Percentiles rank a stretch among this genome's conserved stretches.
Evolutionary conservation across 2,113 vertebrate species (phyloP).

Genomic region (Dinomys branickii): DNA sequence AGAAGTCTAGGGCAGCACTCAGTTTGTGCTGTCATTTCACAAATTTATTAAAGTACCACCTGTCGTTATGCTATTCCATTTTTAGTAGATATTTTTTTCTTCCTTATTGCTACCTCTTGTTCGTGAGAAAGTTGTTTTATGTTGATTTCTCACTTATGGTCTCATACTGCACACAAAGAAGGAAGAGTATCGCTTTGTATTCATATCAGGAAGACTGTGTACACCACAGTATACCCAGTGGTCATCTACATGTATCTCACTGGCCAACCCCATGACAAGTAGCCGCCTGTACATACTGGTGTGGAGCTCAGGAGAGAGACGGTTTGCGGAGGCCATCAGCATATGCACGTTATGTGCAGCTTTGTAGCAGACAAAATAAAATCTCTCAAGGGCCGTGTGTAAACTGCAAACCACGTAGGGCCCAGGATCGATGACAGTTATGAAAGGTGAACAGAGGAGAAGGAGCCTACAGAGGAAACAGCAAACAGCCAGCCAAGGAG

Average conservation of each 20-base stretch:
- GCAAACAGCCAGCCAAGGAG: not conserved
- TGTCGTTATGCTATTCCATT: not conserved
- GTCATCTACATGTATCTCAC: not conserved
- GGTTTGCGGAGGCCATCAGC: not conserved
- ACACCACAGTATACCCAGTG: not conserved
- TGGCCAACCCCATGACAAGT: not conserved
- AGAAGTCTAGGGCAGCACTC: not conserved
- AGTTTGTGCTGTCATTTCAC: not conserved
- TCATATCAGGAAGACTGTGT: not conserved
- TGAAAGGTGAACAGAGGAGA: not conserved
- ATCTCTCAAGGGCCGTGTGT: not conserved
- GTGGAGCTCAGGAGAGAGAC: not conserved
- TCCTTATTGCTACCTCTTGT: not conserved
- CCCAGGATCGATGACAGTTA: not conserved
- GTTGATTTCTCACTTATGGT: not conserved
- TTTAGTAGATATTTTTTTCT: not conserved
- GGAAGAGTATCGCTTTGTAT: not conserved
- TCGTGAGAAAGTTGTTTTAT: not conserved
- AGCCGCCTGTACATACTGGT: fast-evolving
- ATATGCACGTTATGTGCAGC: not conserved
- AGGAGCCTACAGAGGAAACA: not conserved
- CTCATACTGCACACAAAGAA: not conserved
- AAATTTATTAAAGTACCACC: not conserved
- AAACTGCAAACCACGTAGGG: not conserved
- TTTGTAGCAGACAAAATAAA: not conserved